A percentile compares a stretch with the other conserved stretches of the same genome.
These are phyloP conservation scores for Hylaea fasciaria DNA, from an alignment of 2,888 invertebrate species.

Conservation along the genomic window DNA sequence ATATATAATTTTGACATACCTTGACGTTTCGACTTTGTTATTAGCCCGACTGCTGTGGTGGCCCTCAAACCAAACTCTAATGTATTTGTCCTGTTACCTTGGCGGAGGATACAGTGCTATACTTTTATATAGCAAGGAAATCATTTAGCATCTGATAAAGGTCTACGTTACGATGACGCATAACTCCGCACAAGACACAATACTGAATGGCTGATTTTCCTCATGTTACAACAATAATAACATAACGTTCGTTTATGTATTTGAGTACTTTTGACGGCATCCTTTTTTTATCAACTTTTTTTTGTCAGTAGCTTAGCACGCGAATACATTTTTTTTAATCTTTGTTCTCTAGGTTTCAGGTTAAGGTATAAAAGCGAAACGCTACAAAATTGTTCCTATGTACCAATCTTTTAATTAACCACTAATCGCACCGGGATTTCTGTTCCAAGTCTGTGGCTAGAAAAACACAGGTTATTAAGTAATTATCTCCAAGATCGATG, in stretches of 20 bases:
- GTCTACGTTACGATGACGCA: conserved; percentile 14
- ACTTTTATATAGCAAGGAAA: conserved; percentile 37
- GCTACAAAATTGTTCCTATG: no score
- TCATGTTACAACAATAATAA: neutral
- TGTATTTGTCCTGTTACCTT: conserved; percentile 44
- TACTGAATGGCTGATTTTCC: neutral
- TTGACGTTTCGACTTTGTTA: neutral
- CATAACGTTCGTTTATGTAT: neutral
- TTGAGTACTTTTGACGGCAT: neutral
- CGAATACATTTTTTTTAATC: neutral
- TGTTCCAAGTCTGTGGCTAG: neutral
- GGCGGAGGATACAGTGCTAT: conserved; percentile 36
- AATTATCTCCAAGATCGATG: conserved; percentile 11
- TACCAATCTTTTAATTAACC: no score
- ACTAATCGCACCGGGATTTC: no score
- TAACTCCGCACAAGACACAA: conserved; percentile 2
- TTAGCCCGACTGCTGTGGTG: neutral
- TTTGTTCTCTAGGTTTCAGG: neutral
- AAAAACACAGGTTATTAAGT: conserved; percentile 24
- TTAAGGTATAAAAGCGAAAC: no score
- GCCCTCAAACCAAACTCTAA: neutral
- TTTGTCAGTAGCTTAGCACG: neutral
- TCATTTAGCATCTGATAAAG: conserved; percentile 18
- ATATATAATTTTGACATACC: no score
- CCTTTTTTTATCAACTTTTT: neutral